A percentile compares a stretch with the other conserved stretches of the same genome.
Conservation (phyloP, 2,797 vertebrate species). For the Epinephelus awoara region DNA sequence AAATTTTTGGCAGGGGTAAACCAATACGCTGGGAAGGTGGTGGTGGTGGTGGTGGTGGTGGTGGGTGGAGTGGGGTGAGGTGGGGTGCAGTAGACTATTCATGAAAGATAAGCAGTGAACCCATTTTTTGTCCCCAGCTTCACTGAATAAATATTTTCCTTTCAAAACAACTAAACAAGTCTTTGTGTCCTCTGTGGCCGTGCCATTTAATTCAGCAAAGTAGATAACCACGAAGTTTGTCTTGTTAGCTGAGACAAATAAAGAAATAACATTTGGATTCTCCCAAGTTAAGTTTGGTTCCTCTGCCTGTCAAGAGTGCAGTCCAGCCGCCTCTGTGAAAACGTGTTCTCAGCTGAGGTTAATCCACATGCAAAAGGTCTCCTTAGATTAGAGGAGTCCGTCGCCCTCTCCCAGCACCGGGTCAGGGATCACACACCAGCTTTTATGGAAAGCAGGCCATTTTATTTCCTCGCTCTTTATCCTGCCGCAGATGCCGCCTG, state of each 20-base stretch:
- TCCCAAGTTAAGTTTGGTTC: slow-evolving; percentile 21
- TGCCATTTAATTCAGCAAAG: slow-evolving; percentile 9
- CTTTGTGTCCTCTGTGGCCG: slow-evolving; percentile 7
- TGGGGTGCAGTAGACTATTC: slow-evolving; percentile 54
- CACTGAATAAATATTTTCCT: slow-evolving; percentile 46
- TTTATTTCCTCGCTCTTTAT: slow-evolving; percentile 66
- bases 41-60: slow-evolving; percentile 63
- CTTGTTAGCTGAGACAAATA: slow-evolving; percentile 12
- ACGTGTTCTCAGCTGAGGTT: slow-evolving; percentile 59
- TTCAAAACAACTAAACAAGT: slow-evolving; percentile 27
- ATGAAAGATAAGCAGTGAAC: slow-evolving; percentile 65
- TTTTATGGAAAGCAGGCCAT: slow-evolving; percentile 66
- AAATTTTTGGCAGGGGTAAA: slow-evolving; percentile 81
- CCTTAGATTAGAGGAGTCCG: slow-evolving; percentile 69
- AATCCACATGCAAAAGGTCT: slow-evolving; percentile 79
- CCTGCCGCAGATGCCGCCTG: slow-evolving; percentile 59
- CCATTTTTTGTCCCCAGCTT: slow-evolving; percentile 32
- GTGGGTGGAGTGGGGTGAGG: slow-evolving; percentile 33
- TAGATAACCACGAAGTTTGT: neutral
- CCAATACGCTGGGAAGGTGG: slow-evolving; percentile 71
- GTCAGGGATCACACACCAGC: slow-evolving; percentile 76
- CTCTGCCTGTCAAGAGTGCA: slow-evolving; percentile 27
- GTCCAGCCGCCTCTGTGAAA: slow-evolving; percentile 40
- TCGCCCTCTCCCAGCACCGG: slow-evolving; percentile 62
- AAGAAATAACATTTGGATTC: slow-evolving; percentile 21